phyloP scores from a whole-genome alignment of 2,113 vertebrate genomes.

The Hypomesus transpacificus region DNA sequence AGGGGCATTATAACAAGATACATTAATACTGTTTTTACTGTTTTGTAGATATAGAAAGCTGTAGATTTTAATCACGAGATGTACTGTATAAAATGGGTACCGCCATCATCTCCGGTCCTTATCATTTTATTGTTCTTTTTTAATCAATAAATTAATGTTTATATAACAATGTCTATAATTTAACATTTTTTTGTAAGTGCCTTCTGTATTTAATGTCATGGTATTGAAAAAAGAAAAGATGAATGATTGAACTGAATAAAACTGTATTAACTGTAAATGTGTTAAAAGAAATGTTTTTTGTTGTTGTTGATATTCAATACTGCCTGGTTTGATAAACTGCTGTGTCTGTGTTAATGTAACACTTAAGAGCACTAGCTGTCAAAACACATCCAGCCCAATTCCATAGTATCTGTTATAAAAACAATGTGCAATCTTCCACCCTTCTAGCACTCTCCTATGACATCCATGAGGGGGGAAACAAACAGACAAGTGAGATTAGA shows the following conservation, averaged over 20 bases:
- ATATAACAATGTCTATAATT: conserved; percentile 68
- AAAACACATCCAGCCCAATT: too few relatives aligned
- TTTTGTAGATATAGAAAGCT: conserved; percentile 71
- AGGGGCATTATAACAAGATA: conserved; percentile 74
- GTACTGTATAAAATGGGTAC: conserved; percentile 76
- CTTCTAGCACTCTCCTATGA: neutral
- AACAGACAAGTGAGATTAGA: conserved; percentile 10
- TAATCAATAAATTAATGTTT: conserved; percentile 69
- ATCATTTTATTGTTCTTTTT: conserved; percentile 59
- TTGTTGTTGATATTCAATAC: neutral
- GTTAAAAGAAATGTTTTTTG: neutral
- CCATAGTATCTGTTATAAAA: too few relatives aligned
- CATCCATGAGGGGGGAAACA: conserved; percentile 6
- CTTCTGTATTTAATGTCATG: conserved; percentile 86
- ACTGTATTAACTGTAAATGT: conserved; percentile 21
- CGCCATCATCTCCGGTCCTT: conserved; percentile 56
- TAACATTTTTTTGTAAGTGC: conserved; percentile 92
- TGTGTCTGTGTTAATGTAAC: too few relatives aligned
- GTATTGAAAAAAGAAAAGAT: conserved; percentile 65
- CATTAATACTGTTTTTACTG: conserved; percentile 65
- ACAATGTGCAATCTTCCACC: neutral
- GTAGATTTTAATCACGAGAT: conserved; percentile 67
- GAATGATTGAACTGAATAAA: conserved; percentile 49
- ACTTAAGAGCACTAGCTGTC: too few relatives aligned
- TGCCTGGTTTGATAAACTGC: too few relatives aligned